These are phyloP conservation scores for Tetragnatha versicolor DNA, from an alignment of 1,140 invertebrate genomes.

Conservation along the genomic window DNA sequence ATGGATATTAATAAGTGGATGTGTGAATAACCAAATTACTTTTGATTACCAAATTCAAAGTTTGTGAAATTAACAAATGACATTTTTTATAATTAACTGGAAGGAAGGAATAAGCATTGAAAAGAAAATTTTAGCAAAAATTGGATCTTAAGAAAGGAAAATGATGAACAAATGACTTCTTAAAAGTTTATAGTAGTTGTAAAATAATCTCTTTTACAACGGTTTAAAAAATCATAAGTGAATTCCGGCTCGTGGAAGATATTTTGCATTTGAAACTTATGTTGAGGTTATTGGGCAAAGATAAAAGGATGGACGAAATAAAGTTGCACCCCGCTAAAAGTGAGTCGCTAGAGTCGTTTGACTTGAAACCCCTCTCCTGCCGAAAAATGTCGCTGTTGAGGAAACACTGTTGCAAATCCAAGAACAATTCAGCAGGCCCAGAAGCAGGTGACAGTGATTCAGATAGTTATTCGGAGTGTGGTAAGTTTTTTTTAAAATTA, in stretches of 20 bases:
- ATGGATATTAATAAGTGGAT: too few species aligned
- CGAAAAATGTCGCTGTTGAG: background rate
- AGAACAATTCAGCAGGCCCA: background rate
- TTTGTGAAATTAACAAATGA: too few species aligned
- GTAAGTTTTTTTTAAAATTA: background rate
- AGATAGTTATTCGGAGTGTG: slow-evolving; percentile 16
- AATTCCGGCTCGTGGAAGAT: background rate
- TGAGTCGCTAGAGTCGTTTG: slow-evolving; percentile 28
- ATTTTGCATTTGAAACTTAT: background rate
- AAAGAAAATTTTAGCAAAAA: too few species aligned
- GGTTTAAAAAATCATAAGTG: background rate
- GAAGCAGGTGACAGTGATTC: background rate
- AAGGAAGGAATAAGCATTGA: too few species aligned
- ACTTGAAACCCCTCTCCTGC: background rate
- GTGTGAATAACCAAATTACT: too few species aligned
- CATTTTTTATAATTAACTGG: too few species aligned
- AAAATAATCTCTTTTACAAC: background rate
- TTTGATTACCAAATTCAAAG: too few species aligned
- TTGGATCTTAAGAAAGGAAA: too few species aligned
- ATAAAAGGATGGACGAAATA: background rate
- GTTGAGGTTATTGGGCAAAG: background rate
- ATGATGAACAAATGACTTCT: too few species aligned
- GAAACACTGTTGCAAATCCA: slow-evolving; percentile 26
- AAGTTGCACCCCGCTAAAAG: background rate
- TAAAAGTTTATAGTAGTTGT: background rate